Evolutionary conservation across 2,888 invertebrate species (phyloP).

Genomic region (Dolichomitus sp.): DNA sequence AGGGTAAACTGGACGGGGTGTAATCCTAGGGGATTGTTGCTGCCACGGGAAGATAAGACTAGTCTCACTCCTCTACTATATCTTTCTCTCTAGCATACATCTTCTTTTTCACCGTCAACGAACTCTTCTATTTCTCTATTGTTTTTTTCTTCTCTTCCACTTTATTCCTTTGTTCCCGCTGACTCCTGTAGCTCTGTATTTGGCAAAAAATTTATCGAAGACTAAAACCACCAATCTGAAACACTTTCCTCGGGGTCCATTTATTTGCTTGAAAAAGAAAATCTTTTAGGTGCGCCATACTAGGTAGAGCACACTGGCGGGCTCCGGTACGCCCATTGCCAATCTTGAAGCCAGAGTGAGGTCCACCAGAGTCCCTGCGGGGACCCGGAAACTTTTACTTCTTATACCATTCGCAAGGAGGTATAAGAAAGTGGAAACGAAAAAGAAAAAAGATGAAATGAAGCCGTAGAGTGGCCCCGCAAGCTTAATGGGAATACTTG

Average conservation of each 20-base stretch:
- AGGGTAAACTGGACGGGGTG: slow-evolving; percentile 46
- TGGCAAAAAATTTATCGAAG: slow-evolving; percentile 55
- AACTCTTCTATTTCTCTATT: slow-evolving; percentile 9
- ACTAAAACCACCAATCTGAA: slow-evolving; percentile 10
- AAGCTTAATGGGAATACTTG: slow-evolving; percentile 72
- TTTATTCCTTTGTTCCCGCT: not conserved
- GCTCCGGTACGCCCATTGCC: not conserved
- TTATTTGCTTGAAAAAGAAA: slow-evolving; percentile 11
- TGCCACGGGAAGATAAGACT: slow-evolving; percentile 54
- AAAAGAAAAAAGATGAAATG: not conserved
- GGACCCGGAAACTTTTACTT: slow-evolving; percentile 48
- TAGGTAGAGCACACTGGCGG: not conserved
- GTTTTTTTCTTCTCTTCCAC: slow-evolving; percentile 5
- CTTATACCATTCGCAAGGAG: slow-evolving; percentile 23
- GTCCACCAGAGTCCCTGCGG: slow-evolving; percentile 13
- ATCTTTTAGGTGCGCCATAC: slow-evolving; percentile 8
- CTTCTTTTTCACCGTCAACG: slow-evolving; percentile 14
- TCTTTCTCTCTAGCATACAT: slow-evolving; percentile 27
- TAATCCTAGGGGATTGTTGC: slow-evolving; percentile 57
- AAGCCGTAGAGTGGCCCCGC: slow-evolving; percentile 15
- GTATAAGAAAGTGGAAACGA: slow-evolving; percentile 1
- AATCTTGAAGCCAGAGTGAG: slow-evolving; percentile 36
- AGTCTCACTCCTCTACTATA: slow-evolving; percentile 28
- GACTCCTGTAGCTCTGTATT: not conserved
- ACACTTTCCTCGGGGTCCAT: slow-evolving; percentile 27